Evolutionary conservation across 2,888 invertebrate genomes (phyloP).

Genomic region (Drosophila paranaensis): DNA sequence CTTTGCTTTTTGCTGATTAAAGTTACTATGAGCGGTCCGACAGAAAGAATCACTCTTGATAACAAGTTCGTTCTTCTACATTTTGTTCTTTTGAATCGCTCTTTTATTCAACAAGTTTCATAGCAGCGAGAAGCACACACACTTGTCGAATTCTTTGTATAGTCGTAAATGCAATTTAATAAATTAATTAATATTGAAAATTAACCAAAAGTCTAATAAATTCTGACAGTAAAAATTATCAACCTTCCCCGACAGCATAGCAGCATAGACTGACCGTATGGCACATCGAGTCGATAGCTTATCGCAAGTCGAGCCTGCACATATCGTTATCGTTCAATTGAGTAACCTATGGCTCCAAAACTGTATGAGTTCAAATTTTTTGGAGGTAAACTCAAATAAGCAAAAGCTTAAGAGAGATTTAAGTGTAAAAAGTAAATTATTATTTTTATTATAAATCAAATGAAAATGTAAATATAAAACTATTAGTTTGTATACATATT

Average conservation of each 20-base stretch:
- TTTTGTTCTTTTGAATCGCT: constrained; percentile 15
- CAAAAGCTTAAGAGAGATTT: background rate
- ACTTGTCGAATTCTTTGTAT: background rate
- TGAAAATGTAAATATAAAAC: too few relatives aligned
- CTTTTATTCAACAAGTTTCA: constrained; percentile 1
- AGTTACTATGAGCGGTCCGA: constrained; percentile 8
- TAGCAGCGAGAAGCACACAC: constrained; percentile 12
- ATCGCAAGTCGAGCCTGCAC: background rate
- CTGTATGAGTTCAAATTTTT: background rate
- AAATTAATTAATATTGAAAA: too few relatives aligned
- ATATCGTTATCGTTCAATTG: background rate
- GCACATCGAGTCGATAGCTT: background rate
- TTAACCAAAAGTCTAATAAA: background rate
- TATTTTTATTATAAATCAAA: too few relatives aligned
- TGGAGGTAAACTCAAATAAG: constrained; percentile 1
- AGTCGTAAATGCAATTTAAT: background rate
- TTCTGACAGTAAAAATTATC: background rate
- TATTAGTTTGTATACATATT: too few relatives aligned
- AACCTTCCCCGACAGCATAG: background rate
- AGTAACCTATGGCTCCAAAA: background rate
- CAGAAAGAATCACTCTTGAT: constrained; percentile 29
- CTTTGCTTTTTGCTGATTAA: constrained; percentile 1
- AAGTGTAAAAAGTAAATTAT: too few relatives aligned
- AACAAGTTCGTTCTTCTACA: constrained; percentile 37
- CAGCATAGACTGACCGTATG: background rate